A percentile compares a stretch with the other conserved stretches of the same genome.
Conservation (phyloP, 2,888 invertebrate species). For the Metalampra italica region DNA sequence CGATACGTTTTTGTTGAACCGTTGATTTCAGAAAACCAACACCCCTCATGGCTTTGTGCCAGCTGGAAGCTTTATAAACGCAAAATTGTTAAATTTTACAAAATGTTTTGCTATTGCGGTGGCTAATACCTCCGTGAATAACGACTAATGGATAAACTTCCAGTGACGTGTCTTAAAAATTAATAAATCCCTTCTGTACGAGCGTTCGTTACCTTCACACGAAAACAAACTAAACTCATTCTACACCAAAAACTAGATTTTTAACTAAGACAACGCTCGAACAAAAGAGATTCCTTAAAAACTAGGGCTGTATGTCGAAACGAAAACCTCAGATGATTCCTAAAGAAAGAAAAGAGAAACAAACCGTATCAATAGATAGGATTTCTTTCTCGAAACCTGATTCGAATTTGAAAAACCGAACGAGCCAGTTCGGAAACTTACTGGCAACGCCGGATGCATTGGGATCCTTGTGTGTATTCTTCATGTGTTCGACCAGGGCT, state of each 20-base stretch:
- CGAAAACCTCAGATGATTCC: not conserved
- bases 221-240: conserved; percentile 1
- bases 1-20: conserved; percentile 73
- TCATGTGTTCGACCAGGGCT: conserved; percentile 97
- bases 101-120: conserved; percentile 36
- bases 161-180: conserved; percentile 64
- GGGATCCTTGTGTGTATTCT: conserved; percentile 95
- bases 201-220: conserved; percentile 21
- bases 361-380: not conserved
- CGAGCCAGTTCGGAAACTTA: conserved; percentile 79
- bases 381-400: conserved; percentile 8
- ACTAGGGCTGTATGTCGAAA: conserved; percentile 2
- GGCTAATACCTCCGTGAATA: conserved; percentile 12
- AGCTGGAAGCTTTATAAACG: conserved; percentile 67
- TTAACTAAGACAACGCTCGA: conserved; percentile 13
- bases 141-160: conserved; percentile 48
- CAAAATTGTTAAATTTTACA: conserved; percentile 26
- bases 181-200: conserved; percentile 60
- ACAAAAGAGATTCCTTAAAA: conserved; percentile 29
- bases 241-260: not conserved
- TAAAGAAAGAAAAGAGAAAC: conserved; percentile 8
- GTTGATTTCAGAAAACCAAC: conserved; percentile 71
- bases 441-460: conserved; percentile 93
- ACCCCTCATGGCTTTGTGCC: conserved; percentile 76
- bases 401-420: conserved; percentile 25